phyloP scores from a whole-genome alignment of 92 coral and sea anemone species.

The Epizoanthus scotinus region DNA sequence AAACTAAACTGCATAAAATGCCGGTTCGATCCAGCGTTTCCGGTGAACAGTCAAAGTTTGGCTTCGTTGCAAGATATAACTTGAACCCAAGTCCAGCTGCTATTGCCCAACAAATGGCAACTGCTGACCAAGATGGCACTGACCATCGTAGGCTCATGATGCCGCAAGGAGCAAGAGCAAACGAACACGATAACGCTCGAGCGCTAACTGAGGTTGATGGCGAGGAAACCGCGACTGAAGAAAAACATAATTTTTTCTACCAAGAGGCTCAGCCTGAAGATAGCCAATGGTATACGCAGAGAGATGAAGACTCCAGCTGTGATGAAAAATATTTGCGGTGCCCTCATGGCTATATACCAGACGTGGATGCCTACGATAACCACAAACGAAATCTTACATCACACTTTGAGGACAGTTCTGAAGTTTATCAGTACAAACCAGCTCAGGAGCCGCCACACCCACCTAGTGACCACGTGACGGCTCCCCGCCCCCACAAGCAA shows the following conservation, averaged over 20 bases:
- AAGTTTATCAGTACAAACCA: not conserved
- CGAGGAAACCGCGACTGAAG: not conserved
- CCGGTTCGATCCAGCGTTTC: too few species aligned
- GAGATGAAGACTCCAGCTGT: not conserved
- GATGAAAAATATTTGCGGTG: not conserved
- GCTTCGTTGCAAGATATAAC: not conserved
- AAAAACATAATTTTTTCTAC: not conserved
- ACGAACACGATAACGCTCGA: not conserved
- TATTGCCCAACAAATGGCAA: not conserved
- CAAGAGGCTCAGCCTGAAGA: constrained; percentile 14
- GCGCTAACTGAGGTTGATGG: not conserved
- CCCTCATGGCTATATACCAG: not conserved
- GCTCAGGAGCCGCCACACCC: constrained; percentile 1
- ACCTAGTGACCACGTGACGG: not conserved
- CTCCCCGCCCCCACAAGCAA: not conserved
- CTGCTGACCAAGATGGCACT: not conserved
- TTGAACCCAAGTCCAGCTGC: not conserved
- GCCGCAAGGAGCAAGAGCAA: not conserved
- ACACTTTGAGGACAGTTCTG: not conserved
- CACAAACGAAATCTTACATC: not conserved
- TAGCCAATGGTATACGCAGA: constrained; percentile 4
- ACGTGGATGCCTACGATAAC: not conserved
- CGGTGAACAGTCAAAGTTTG: too few species aligned
- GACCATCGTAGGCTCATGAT: not conserved
- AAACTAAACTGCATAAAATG: too few species aligned